A percentile compares a stretch with the other conserved stretches of the same genome.
Evolutionary conservation across 2,113 vertebrate genomes (phyloP).

Genomic region (Brevimyrus niger): DNA sequence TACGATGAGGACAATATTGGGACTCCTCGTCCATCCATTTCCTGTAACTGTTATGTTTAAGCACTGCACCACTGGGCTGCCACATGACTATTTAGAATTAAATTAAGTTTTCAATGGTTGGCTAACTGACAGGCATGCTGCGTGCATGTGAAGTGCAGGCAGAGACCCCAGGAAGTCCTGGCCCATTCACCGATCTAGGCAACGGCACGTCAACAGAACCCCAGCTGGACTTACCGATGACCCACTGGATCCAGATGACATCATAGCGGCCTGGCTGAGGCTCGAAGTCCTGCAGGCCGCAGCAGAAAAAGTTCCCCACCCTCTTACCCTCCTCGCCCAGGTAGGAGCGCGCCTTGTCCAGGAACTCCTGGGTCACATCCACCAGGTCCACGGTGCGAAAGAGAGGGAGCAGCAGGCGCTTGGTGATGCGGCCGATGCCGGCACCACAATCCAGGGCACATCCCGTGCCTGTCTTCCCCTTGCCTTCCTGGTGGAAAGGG

Average conservation of each 20-base stretch:
- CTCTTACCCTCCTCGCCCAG: slow-evolving; percentile 79
- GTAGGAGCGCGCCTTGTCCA: slow-evolving; percentile 79
- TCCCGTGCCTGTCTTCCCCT: slow-evolving; percentile 64
- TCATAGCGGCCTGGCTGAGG: slow-evolving; percentile 76
- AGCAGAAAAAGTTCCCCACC: slow-evolving; percentile 85
- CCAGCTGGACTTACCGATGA: slow-evolving; percentile 73
- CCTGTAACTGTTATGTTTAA: background rate
- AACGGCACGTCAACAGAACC: background rate
- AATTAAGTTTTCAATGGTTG: background rate
- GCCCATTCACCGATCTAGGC: background rate
- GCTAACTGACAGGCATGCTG: background rate
- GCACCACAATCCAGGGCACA: slow-evolving; percentile 90
- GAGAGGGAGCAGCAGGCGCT: slow-evolving; percentile 81
- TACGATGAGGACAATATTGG: too few species aligned
- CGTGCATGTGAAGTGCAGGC: background rate
- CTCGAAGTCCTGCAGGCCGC: slow-evolving; percentile 84
- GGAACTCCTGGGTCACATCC: slow-evolving; percentile 85
- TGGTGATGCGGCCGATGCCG: slow-evolving; percentile 89
- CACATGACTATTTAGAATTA: background rate
- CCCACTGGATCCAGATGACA: slow-evolving; percentile 98
- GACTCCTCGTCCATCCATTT: background rate
- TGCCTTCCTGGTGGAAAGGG: slow-evolving; percentile 62
- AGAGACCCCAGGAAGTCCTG: background rate
- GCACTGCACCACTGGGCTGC: background rate
- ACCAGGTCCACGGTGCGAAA: slow-evolving; percentile 88